Evolutionary conservation across 1,140 invertebrate genomes (phyloP).

Genomic region (Drosophila nebulosa): DNA sequence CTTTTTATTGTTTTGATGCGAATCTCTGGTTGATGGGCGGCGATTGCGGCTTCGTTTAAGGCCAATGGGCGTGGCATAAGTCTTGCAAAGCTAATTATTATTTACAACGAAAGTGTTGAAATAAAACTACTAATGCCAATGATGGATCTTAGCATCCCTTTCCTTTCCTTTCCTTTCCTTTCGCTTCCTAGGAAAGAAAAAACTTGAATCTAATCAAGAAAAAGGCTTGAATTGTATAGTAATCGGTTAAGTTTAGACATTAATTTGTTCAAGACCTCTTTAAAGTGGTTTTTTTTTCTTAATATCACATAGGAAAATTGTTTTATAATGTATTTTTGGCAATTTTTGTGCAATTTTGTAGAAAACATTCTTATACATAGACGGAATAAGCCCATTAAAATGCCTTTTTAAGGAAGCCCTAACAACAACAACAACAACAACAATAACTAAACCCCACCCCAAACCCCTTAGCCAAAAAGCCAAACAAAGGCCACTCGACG

Average conservation of each 20-base stretch:
- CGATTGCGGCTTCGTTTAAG: not conserved
- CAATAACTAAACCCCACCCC: not conserved
- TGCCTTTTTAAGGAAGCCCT: not conserved
- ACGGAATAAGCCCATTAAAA: not conserved
- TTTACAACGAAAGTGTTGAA: constrained; percentile 13
- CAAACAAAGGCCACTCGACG: constrained; percentile 12
- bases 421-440: not conserved
- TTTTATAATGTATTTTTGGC: too few relatives aligned
- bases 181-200: too few relatives aligned
- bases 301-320: too few relatives aligned
- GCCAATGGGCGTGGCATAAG: constrained; percentile 54
- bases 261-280: too few relatives aligned
- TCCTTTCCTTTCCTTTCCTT: too few relatives aligned
- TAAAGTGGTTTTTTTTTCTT: too few relatives aligned
- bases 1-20: constrained; percentile 59
- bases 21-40: not conserved
- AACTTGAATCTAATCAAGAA: too few relatives aligned
- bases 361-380: not conserved
- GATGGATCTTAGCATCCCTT: not conserved
- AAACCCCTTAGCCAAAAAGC: not conserved
- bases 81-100: constrained; percentile 40
- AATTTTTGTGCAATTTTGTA: too few relatives aligned
- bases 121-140: not conserved
- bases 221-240: too few relatives aligned
- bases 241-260: too few relatives aligned